Evolutionary conservation across 1,140 invertebrate species (phyloP).

Genomic region (Antheraea pernyi): DNA sequence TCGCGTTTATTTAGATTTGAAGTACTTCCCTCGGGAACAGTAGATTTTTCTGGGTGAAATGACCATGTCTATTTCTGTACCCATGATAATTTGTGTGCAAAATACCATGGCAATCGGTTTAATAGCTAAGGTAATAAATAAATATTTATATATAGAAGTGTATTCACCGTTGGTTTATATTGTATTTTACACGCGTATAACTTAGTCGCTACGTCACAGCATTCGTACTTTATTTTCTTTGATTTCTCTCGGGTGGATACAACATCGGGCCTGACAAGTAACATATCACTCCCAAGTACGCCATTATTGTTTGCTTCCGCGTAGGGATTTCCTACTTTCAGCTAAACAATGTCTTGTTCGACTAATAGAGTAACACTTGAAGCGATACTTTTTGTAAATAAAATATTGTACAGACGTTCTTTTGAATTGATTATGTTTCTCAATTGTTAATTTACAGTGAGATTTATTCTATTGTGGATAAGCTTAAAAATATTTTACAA

Average conservation of each 20-base stretch:
- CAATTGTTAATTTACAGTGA: background rate
- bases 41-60: too few relatives aligned
- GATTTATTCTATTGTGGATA: too few relatives aligned
- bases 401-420: background rate
- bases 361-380: background rate
- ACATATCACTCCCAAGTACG: slow-evolving; percentile 3
- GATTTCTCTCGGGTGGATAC: slow-evolving; percentile 20
- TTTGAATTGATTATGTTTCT: background rate
- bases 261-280: background rate
- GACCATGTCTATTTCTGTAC: too few relatives aligned
- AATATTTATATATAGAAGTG: too few relatives aligned
- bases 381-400: background rate
- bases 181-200: background rate
- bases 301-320: background rate
- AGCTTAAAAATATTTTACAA: too few relatives aligned
- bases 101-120: too few relatives aligned
- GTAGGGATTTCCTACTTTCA: background rate
- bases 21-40: too few relatives aligned
- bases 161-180: too few relatives aligned
- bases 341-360: background rate
- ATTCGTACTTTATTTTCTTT: slow-evolving; percentile 17
- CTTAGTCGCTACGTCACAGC: background rate
- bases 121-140: too few relatives aligned
- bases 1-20: too few relatives aligned
- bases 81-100: too few relatives aligned